Evolutionary conservation across 1,140 invertebrate genomes (phyloP).

Genomic region (Lamellibrachia luymesi): DNA sequence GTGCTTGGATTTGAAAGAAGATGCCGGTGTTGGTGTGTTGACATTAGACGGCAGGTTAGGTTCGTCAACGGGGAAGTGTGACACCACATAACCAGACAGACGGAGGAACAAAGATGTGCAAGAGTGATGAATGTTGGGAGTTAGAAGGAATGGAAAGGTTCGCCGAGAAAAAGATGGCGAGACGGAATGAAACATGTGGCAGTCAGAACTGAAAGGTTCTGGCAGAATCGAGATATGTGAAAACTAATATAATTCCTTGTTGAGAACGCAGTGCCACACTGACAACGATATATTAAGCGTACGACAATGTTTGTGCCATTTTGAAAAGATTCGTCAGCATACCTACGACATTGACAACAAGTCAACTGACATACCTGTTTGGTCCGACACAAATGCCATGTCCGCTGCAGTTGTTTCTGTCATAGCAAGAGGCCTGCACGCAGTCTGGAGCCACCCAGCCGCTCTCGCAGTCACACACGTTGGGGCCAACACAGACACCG

Average conservation of each 20-base stretch:
- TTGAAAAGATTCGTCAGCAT: neutral
- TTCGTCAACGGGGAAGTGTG: too few relatives aligned
- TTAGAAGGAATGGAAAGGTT: too few relatives aligned
- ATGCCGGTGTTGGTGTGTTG: too few relatives aligned
- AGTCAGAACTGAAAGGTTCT: too few relatives aligned
- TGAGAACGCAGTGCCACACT: neutral
- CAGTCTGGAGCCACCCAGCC: neutral
- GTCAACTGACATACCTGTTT: neutral
- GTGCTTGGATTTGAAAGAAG: too few relatives aligned
- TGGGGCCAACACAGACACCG: slow-evolving; percentile 7
- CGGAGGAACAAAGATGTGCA: too few relatives aligned
- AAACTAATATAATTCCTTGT: neutral
- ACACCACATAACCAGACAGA: too few relatives aligned
- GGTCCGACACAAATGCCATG: neutral
- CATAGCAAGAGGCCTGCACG: neutral
- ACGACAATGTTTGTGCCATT: neutral
- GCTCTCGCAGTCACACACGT: slow-evolving; percentile 8
- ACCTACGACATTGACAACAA: too few relatives aligned
- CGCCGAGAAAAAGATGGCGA: too few relatives aligned
- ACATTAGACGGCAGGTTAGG: too few relatives aligned
- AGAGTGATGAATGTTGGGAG: too few relatives aligned
- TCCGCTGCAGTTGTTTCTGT: neutral
- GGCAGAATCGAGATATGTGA: neutral
- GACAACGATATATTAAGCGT: neutral
- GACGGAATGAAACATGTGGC: too few relatives aligned